Conservation (phyloP, 2,113 vertebrate genomes). For the Sakesphorus luctuosus region DNA sequence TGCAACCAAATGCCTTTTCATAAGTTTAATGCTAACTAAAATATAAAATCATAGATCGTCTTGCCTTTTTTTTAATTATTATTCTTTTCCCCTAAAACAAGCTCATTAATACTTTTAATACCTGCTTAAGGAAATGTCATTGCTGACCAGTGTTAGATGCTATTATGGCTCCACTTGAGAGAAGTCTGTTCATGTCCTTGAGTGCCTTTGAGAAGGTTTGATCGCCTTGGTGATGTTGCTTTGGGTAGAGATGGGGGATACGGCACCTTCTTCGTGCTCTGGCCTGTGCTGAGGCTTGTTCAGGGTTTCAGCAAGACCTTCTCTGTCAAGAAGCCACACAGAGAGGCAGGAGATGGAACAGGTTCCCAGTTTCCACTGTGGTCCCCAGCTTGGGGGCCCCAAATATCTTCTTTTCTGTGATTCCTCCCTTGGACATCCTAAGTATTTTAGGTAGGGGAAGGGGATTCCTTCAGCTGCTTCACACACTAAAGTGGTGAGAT, state of each 20-base stretch:
- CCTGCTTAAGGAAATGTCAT: not conserved
- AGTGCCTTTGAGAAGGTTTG: not conserved
- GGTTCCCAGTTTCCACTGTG: not conserved
- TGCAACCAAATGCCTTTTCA: not conserved
- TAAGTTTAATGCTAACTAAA: not conserved
- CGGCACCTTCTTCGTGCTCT: accelerated
- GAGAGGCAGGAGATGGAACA: not conserved
- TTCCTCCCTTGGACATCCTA: not conserved
- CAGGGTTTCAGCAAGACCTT: not conserved
- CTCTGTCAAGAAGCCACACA: accelerated
- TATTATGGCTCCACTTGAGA: not conserved
- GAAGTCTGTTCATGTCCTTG: not conserved
- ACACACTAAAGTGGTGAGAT: not conserved
- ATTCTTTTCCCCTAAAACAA: not conserved
- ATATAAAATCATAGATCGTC: not conserved
- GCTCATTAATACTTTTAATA: not conserved
- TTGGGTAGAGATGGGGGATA: no score
- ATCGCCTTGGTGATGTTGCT: accelerated
- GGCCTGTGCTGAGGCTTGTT: not conserved
- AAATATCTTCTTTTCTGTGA: not conserved
- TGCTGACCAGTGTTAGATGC: not conserved
- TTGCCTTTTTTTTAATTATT: not conserved
- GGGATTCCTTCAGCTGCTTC: not conserved
- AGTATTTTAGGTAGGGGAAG: not conserved
- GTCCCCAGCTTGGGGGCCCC: not conserved